Evolutionary conservation across 2,797 vertebrate species (phyloP).

Genomic region (Platalea minor): DNA sequence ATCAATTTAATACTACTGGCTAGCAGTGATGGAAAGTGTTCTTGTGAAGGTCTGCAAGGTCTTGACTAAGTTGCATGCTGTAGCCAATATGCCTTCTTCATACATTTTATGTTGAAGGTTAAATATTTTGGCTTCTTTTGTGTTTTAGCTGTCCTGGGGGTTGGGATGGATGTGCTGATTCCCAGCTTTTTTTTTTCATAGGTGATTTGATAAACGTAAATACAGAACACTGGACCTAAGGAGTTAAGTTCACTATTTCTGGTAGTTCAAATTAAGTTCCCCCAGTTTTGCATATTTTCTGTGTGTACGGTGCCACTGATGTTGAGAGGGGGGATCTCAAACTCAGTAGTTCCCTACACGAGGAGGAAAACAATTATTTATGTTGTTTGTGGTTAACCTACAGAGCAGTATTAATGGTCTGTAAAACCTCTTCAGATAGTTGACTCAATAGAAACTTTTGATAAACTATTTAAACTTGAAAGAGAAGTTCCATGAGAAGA

Average conservation of each 20-base stretch:
- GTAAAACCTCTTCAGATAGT: neutral
- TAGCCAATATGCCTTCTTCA: neutral
- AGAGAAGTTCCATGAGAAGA: neutral
- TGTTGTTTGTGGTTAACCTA: conserved; percentile 28
- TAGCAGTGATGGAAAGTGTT: neutral
- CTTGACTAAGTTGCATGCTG: neutral
- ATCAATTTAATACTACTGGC: neutral
- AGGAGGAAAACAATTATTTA: conserved; percentile 39
- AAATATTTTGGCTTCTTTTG: neutral
- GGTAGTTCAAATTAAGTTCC: neutral
- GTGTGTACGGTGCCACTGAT: neutral
- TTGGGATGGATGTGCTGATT: neutral
- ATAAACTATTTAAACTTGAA: neutral
- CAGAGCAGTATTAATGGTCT: neutral
- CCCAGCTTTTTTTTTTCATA: neutral
- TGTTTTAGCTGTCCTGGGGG: neutral
- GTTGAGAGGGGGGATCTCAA: neutral
- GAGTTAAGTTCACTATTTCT: neutral
- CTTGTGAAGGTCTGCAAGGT: neutral
- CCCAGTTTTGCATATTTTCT: neutral
- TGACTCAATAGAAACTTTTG: neutral
- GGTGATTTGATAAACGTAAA: neutral
- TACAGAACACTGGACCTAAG: neutral
- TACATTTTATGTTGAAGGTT: neutral
- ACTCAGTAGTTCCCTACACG: neutral